These are phyloP conservation scores for Notothenia rossii DNA, from an alignment of 2,113 vertebrate species.

Conservation along the genomic window DNA sequence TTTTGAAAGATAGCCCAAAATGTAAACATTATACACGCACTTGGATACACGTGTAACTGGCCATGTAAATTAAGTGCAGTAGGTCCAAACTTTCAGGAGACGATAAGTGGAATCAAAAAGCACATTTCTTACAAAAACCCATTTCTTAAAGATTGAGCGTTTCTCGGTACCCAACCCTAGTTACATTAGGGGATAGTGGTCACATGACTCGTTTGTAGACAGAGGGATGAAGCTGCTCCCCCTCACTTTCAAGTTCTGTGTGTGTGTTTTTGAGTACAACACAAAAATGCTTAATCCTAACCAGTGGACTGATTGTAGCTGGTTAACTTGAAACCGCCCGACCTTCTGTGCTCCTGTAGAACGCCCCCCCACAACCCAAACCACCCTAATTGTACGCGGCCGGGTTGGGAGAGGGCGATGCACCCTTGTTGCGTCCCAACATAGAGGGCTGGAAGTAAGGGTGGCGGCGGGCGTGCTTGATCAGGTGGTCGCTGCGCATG, in stretches of 20 bases:
- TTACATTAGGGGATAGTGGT: conserved; percentile 54
- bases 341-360: conserved; percentile 32
- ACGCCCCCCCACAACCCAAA: background rate
- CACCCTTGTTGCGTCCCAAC: conserved; percentile 79
- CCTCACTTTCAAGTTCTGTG: conserved; percentile 26
- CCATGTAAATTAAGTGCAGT: conserved; percentile 14
- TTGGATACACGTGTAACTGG: conserved; percentile 18
- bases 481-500: conserved; percentile 88
- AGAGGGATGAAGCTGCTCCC: conserved; percentile 20
- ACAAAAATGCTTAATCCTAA: conserved; percentile 48
- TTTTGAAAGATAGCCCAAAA: background rate
- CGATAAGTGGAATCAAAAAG: conserved; percentile 57
- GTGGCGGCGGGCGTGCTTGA: conserved; percentile 86
- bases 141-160: conserved; percentile 12
- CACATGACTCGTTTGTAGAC: conserved; percentile 54
- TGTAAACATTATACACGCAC: conserved; percentile 53
- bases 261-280: conserved; percentile 38
- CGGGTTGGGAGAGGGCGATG: conserved; percentile 14
- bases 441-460: conserved; percentile 84
- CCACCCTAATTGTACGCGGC: conserved; percentile 42
- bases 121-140: conserved; percentile 33
- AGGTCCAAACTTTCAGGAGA: conserved; percentile 54
- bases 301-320: conserved; percentile 67
- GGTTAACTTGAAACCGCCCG: conserved; percentile 50
- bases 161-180: conserved; percentile 45